These are phyloP conservation scores for Spilogale gracilis DNA, from an alignment of 2,113 vertebrate species.

Conservation along the genomic window DNA sequence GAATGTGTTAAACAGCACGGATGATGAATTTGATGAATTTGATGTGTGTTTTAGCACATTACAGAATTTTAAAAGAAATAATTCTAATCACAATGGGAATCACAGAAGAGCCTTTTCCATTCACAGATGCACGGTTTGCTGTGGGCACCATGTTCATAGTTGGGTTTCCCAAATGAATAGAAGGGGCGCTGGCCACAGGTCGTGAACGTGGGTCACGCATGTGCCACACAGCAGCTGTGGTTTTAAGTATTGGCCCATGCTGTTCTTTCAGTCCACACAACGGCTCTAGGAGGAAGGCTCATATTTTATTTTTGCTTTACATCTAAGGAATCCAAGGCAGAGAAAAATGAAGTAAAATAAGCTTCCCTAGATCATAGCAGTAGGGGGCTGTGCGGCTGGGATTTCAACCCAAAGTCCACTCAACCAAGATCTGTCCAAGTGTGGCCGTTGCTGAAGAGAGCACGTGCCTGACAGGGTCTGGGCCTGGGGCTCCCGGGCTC, in stretches of 20 bases:
- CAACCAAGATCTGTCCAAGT: neutral
- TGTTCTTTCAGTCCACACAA: neutral
- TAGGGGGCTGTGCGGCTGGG: neutral
- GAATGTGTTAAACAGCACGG: too few relatives aligned
- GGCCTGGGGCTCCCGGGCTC: neutral
- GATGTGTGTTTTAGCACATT: neutral
- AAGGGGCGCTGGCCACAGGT: neutral
- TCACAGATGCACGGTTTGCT: neutral
- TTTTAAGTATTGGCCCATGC: neutral
- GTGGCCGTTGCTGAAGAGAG: neutral
- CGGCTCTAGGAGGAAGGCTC: neutral
- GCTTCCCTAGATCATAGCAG: neutral
- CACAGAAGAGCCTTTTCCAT: constrained; percentile 60
- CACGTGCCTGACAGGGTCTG: neutral
- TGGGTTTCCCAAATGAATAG: neutral
- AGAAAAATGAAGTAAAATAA: too few relatives aligned
- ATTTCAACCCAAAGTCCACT: neutral
- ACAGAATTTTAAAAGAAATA: neutral
- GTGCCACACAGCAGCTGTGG: fast-evolving
- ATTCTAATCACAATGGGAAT: neutral
- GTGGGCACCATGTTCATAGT: neutral
- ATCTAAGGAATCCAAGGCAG: neutral
- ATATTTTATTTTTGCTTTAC: neutral
- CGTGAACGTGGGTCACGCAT: fast-evolving
- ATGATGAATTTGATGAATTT: neutral